phyloP scores from a whole-genome alignment of 2,888 invertebrate species.

The Aphidoletes aphidimyza region DNA sequence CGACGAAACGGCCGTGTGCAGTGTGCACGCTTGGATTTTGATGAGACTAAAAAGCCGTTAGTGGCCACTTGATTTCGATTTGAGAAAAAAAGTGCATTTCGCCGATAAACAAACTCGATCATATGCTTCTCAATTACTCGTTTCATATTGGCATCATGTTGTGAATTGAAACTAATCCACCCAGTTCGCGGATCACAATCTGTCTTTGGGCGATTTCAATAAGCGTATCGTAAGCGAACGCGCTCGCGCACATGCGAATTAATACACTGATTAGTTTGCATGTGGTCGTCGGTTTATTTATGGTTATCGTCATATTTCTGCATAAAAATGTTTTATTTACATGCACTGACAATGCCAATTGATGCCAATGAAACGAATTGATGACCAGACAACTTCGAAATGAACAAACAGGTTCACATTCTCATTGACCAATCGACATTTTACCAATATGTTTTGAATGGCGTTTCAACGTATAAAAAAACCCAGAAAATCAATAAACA shows the following conservation, averaged over 20 bases:
- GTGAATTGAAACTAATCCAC: conserved; percentile 32
- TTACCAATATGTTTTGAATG: background rate
- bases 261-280: conserved; percentile 34
- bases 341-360: background rate
- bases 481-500: conserved; percentile 32
- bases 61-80: conserved; percentile 45
- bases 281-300: conserved; percentile 46
- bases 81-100: background rate
- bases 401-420: conserved; percentile 19
- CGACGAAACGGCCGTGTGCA: background rate
- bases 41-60: conserved; percentile 37
- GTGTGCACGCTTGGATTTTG: background rate
- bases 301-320: conserved; percentile 34
- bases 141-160: background rate
- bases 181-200: conserved; percentile 20
- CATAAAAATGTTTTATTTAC: conserved; percentile 43
- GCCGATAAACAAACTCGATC: conserved; percentile 22
- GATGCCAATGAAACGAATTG: background rate
- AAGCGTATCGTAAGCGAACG: background rate
- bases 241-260: background rate
- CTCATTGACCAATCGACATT: background rate
- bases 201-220: conserved; percentile 48
- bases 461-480: background rate
- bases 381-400: background rate
- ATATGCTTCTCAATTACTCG: conserved; percentile 48